Base-by-base conservation (phyloP, 2,888 invertebrate genomes). In the Cerastis leucographa region DNA sequence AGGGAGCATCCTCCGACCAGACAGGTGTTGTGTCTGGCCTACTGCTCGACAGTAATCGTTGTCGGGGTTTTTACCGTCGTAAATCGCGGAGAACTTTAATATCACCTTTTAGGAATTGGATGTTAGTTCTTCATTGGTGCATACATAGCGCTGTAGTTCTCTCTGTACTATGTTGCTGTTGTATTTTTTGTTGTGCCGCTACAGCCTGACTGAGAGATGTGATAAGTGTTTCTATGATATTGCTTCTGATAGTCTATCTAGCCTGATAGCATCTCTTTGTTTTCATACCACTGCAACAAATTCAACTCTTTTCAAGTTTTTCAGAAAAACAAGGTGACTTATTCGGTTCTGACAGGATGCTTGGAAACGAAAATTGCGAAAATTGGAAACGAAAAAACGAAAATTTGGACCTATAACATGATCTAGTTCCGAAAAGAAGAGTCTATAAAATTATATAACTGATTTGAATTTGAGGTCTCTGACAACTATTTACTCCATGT, bases 401-500 rank as follows among this genome's bases (percentile, higher is more conserved):
- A n/a, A n/a, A n/a, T n/a, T n/a, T n/a, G n/a, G n/a, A n/a, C 25
- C 7, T 25, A 35, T 3, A 35, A 35, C 25, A 17, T 56, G 56
- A 56, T 25, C 7, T 14, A 17, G 56, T 29, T 59, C 17, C 29
- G 25, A 17, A 59, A 25, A 14, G 25, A 56, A 29, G 14, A 7
- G 56, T 59, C 25, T 17, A 8, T 59, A 17, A 29, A 29, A 8
- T 25, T 25, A 29, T 25, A 59, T 17, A 25, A 14, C 14, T 56
- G 7, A 56, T 56, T 29, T 73, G 12, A n/a, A 12, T 49, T 70
- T 40, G 25, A 59, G 22, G 11, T 35, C 75, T 75, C 49, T 76
- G 68, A 22, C 6, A 61, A 51, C 29, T 76, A 62, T 25, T 42
- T 71, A 49, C 35, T 76, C 54, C 54, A 12, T 35, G 14, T 54